A percentile compares a stretch with the other conserved stretches of the same genome.
Evolutionary conservation across 2,888 invertebrate species (phyloP).

Genomic region (Teleiodes luculella): DNA sequence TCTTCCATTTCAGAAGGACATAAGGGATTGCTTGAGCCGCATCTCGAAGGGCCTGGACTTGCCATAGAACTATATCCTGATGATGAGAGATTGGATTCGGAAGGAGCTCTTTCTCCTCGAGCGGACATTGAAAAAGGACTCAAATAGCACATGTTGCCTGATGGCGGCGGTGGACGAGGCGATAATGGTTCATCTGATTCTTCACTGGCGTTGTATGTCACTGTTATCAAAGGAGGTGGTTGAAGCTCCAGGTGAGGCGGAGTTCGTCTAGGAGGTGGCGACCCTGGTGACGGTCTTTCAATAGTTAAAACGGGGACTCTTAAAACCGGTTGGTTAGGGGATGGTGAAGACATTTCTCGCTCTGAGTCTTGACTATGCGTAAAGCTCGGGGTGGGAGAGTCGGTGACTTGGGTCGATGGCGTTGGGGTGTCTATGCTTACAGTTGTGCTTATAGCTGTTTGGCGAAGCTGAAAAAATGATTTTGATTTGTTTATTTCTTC

Average conservation of each 20-base stretch:
- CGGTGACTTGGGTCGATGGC: constrained; percentile 67
- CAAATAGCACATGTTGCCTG: constrained; percentile 83
- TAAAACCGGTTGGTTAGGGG: constrained; percentile 70
- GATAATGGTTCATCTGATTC: constrained; percentile 87
- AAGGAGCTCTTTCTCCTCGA: constrained; percentile 85
- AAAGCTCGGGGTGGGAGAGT: constrained; percentile 67
- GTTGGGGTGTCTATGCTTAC: constrained; percentile 66
- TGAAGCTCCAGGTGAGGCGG: constrained; percentile 82
- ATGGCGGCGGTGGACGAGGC: constrained; percentile 78
- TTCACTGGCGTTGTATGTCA: constrained; percentile 87
- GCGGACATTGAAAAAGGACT: constrained; percentile 88
- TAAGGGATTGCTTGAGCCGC: constrained; percentile 88
- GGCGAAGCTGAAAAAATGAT: constrained; percentile 70
- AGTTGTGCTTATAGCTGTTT: constrained; percentile 64
- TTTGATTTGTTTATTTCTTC: too few relatives aligned
- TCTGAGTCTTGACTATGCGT: constrained; percentile 72
- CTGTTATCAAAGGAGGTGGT: constrained; percentile 84
- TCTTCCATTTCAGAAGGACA: constrained; percentile 88
- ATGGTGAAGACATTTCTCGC: constrained; percentile 62
- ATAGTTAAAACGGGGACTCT: constrained; percentile 82
- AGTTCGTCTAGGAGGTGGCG: constrained; percentile 79
- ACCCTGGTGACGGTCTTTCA: constrained; percentile 84
- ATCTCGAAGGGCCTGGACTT: constrained; percentile 88
- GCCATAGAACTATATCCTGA: constrained; percentile 93
- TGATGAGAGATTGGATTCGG: constrained; percentile 90